Conservation (phyloP, 2,888 invertebrate genomes). For the Mantis religiosa region DNA sequence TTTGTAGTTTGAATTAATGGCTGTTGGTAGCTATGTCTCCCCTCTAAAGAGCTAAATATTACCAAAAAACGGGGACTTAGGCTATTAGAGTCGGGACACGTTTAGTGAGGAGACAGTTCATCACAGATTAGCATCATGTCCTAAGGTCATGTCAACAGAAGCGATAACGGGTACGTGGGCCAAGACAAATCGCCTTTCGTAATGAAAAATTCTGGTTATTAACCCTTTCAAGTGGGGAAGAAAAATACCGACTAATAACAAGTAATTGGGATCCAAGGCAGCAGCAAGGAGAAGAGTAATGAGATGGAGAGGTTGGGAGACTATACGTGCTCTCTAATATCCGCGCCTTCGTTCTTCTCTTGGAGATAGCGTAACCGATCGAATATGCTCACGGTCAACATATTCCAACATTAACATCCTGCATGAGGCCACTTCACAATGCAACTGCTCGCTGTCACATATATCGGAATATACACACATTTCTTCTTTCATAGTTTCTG, state of each 20-base stretch:
- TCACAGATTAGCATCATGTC: not conserved
- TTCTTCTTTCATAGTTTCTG: too few relatives aligned
- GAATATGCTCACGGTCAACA: not conserved
- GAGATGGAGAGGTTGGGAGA: not conserved
- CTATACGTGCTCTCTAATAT: not conserved
- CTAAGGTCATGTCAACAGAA: not conserved
- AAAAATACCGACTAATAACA: slow-evolving; percentile 9
- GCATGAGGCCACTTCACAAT: too few relatives aligned
- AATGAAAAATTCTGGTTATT: slow-evolving; percentile 15
- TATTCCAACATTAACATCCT: too few relatives aligned
- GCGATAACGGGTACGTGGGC: not conserved
- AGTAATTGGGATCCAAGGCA: slow-evolving; percentile 7
- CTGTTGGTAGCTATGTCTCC: not conserved
- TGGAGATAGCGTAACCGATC: not conserved
- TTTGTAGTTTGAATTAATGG: too few relatives aligned
- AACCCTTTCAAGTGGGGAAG: not conserved
- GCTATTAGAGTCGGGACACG: not conserved
- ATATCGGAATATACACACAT: too few relatives aligned
- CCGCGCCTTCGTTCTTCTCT: not conserved
- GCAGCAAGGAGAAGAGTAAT: not conserved
- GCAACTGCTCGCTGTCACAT: too few relatives aligned
- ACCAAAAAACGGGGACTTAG: not conserved
- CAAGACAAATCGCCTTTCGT: slow-evolving; percentile 19
- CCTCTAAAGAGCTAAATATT: not conserved
- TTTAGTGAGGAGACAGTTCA: not conserved